A percentile compares a stretch with the other conserved stretches of the same genome.
Evolutionary conservation across 2,888 invertebrate genomes (phyloP).

Genomic region (Volucella inflata): DNA sequence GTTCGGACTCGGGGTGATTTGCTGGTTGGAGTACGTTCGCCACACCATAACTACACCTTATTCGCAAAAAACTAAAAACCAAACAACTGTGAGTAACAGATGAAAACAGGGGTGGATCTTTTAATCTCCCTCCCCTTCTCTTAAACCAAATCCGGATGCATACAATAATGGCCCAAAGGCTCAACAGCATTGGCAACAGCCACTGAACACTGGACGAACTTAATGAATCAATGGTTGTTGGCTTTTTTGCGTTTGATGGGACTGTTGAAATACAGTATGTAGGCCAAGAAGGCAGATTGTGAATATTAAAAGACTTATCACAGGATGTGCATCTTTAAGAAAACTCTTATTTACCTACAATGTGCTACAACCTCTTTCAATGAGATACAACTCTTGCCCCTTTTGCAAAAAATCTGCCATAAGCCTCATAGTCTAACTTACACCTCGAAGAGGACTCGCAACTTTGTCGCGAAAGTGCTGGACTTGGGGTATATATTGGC

Average conservation of each 20-base stretch:
- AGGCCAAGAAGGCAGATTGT: not conserved
- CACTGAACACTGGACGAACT: conserved; percentile 18
- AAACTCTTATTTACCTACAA: too few relatives aligned
- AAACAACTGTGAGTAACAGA: conserved; percentile 22
- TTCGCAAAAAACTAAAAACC: conserved; percentile 35
- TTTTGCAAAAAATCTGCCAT: too few relatives aligned
- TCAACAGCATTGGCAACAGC: conserved; percentile 1
- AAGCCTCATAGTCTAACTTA: too few relatives aligned
- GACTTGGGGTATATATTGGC: too few relatives aligned
- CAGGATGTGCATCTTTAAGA: too few relatives aligned
- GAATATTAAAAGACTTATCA: not conserved
- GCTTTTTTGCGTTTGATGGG: not conserved
- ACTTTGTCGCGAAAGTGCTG: too few relatives aligned
- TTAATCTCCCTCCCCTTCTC: not conserved
- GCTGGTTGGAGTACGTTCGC: too few relatives aligned
- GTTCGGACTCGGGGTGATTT: too few relatives aligned
- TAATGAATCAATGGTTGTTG: conserved; percentile 47
- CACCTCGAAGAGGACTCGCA: too few relatives aligned
- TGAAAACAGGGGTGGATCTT: conserved; percentile 18
- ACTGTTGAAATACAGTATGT: conserved; percentile 32
- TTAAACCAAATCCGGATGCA: conserved; percentile 11
- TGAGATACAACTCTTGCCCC: too few relatives aligned
- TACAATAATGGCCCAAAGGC: conserved; percentile 18
- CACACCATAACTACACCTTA: not conserved
- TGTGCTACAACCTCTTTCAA: too few relatives aligned